These are phyloP conservation scores for Epinephelus moara DNA, from an alignment of 2,113 vertebrate genomes.

Conservation along the genomic window DNA sequence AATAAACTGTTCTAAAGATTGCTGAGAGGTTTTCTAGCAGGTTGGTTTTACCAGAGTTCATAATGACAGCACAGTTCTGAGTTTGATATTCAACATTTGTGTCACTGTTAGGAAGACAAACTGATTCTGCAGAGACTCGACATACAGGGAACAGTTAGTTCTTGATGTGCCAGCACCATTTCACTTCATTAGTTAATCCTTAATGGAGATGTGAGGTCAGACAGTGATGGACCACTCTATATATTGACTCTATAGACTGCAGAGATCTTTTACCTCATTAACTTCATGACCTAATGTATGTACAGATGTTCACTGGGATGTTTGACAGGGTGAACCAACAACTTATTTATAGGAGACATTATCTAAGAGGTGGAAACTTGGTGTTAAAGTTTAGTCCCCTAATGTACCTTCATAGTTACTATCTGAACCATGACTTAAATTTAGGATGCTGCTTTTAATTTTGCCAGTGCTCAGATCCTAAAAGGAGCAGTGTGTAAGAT, in stretches of 20 bases:
- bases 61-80: neutral
- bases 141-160: neutral
- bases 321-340: neutral
- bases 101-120: neutral
- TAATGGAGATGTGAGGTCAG: constrained; percentile 19
- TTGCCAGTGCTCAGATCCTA: too few species aligned
- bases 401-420: neutral
- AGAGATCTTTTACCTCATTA: constrained; percentile 37
- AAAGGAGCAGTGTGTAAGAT: too few species aligned
- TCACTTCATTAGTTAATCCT: constrained; percentile 22
- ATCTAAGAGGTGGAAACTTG: neutral
- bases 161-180: neutral
- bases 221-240: neutral
- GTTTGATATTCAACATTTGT: neutral
- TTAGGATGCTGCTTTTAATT: neutral
- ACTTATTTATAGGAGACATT: neutral
- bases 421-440: neutral
- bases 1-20: neutral
- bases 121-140: neutral
- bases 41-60: neutral
- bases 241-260: constrained; percentile 18
- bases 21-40: neutral
- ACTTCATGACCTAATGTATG: constrained; percentile 1
- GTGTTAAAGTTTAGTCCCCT: neutral
- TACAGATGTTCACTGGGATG: neutral